Percentiles rank a stretch among this genome's conserved stretches.
Evolutionary conservation across 2,888 invertebrate genomes (phyloP).

Genomic region (Drosophila nr. perissopoda): DNA sequence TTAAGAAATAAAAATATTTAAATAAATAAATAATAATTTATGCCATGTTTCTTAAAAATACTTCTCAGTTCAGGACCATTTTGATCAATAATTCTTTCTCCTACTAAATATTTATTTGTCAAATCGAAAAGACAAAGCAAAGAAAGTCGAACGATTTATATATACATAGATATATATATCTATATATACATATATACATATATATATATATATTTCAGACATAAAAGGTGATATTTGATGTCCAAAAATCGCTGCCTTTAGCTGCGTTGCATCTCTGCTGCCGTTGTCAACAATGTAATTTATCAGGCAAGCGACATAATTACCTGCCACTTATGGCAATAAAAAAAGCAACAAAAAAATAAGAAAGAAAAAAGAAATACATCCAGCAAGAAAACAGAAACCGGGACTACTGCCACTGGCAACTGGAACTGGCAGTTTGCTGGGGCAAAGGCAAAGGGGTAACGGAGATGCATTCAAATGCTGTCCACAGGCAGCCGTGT

Average conservation of each 20-base stretch:
- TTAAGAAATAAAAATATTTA: background rate
- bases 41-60: too few relatives aligned
- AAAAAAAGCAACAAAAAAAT: conserved; percentile 51
- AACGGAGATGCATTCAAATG: conserved; percentile 69
- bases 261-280: conserved; percentile 41
- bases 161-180: background rate
- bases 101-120: background rate
- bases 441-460: conserved; percentile 4
- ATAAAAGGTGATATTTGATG: conserved; percentile 48
- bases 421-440: conserved; percentile 1
- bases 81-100: background rate
- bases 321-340: conserved; percentile 84
- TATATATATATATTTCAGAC: conserved; percentile 9
- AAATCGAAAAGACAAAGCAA: conserved; percentile 1
- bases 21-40: background rate
- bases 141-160: conserved; percentile 25
- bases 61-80: background rate
- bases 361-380: conserved; percentile 8
- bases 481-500: conserved; percentile 52
- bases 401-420: conserved; percentile 30
- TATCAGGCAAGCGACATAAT: conserved; percentile 83
- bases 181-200: background rate
- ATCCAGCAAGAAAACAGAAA: conserved; percentile 41
- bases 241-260: conserved; percentile 45
- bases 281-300: conserved; percentile 83